A percentile compares a stretch with the other conserved stretches of the same genome.
phyloP scores from a whole-genome alignment of 2,113 vertebrate species.

The Ailurus styani region DNA sequence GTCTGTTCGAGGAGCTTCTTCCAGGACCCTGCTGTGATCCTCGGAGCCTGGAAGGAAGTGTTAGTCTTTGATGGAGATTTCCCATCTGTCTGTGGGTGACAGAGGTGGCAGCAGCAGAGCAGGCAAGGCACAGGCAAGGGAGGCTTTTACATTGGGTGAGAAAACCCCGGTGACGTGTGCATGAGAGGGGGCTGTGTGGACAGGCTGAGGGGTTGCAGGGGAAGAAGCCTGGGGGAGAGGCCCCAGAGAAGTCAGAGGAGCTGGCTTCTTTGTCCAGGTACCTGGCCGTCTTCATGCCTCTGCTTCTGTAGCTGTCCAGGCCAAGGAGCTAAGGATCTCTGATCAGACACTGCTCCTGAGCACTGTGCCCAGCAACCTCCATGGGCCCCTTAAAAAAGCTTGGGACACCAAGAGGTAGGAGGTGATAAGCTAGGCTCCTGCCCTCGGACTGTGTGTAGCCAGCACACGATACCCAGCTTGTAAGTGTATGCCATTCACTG shows the following conservation, averaged over 20 bases:
- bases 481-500: background rate
- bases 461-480: background rate
- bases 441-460: background rate
- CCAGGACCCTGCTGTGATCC: constrained; percentile 63
- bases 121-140: background rate
- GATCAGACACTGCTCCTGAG: background rate
- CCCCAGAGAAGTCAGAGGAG: background rate
- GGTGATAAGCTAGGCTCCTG: background rate
- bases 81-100: constrained; percentile 59
- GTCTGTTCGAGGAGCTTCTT: constrained; percentile 53
- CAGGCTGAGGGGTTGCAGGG: background rate
- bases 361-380: background rate
- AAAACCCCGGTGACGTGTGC: background rate
- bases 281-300: background rate
- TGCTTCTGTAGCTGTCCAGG: background rate
- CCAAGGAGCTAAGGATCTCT: background rate
- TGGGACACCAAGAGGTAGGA: background rate
- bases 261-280: background rate
- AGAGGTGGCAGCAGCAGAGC: background rate
- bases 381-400: background rate
- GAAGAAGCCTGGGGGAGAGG: background rate
- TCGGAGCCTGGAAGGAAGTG: constrained; percentile 58
- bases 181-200: background rate
- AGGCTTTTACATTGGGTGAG: background rate
- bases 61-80: constrained; percentile 55